Base-by-base conservation (phyloP, 2,113 vertebrate species). In the Pogonocichla stellata region DNA sequence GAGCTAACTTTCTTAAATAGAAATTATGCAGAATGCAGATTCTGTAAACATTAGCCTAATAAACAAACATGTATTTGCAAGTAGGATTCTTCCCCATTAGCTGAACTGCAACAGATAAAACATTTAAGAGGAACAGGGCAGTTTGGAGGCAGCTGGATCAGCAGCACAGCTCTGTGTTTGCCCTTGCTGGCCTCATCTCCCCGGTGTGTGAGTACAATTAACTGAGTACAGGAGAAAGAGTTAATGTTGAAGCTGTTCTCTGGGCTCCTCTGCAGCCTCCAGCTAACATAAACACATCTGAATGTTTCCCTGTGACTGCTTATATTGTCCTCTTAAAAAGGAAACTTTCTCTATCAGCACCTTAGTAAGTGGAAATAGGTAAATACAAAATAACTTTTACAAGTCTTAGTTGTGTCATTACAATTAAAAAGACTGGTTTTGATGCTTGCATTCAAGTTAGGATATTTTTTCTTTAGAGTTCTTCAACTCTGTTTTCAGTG, bases 281-380 rank as follows among this genome's bases (percentile, higher is more conserved):
- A 73, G 90, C 83, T 97, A 97, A 97, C 58, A 97, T 97, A 97
- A 97, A 97, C 96, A 97, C 86, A 90, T 85, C 78, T 75, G 88
- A 92, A 89, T 81, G 67, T 84, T 96, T 97, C 95, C 72, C 81
- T 90, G 23, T 38, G 54, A 91, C 71, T 96, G 94, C 97, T 96
- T 97, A 96, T 80, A 96, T 6, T 83, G 54, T 38, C 50, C 87
- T 88, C 95, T 97, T 97, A 91, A 96, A 97, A 97, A 94, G 93
- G 93, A 98, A 97, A 96, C 70, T 84, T 93, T 94, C 77, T 79
- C 83, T 70, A 78, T 93, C 77, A 91, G 95, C 93, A 97, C 92
- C 91, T 93, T 80, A 93, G 36, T 65, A 93, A 96, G 85, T 75
- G 75, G 82, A 66, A 96, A 71, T 86, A 95, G 92, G 84, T 95